Evolutionary conservation across 2,888 invertebrate species (phyloP).

Genomic region (Cheilosia urbana): DNA sequence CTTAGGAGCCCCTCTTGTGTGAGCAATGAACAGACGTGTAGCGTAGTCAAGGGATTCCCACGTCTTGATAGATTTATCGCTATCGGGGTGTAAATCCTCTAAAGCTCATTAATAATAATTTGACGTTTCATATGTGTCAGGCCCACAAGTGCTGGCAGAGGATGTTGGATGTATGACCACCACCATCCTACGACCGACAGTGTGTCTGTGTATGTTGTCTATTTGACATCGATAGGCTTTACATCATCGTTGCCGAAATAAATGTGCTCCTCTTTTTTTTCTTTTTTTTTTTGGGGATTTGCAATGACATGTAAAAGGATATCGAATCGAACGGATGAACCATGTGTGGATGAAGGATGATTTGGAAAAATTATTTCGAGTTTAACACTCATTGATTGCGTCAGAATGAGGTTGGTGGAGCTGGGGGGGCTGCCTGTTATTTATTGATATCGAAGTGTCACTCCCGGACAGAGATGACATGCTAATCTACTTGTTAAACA

Average conservation of each 20-base stretch:
- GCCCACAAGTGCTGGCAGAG: background rate
- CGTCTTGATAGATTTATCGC: no score
- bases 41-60: no score
- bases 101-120: slow-evolving; percentile 17
- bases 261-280: slow-evolving; percentile 6
- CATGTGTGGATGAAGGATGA: slow-evolving; percentile 35
- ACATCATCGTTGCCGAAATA: slow-evolving; percentile 11
- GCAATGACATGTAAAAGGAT: slow-evolving; percentile 16
- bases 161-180: no score
- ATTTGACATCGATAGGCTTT: slow-evolving; percentile 38
- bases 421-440: background rate
- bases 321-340: slow-evolving; percentile 2
- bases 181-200: background rate
- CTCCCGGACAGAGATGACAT: slow-evolving; percentile 44
- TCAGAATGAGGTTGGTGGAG: background rate
- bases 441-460: slow-evolving; percentile 21
- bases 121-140: slow-evolving; percentile 16
- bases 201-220: background rate
- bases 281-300: slow-evolving; percentile 14
- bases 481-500: slow-evolving; percentile 59
- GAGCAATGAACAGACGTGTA: no score
- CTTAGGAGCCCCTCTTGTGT: no score
- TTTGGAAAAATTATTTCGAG: slow-evolving; percentile 37
- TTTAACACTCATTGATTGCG: slow-evolving; percentile 23
- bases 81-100: background rate